Evolutionary conservation across 2,113 vertebrate species (phyloP), one percentile per base, ranked within the genome.

Genomic region (Odontesthes bonariensis): DNA sequence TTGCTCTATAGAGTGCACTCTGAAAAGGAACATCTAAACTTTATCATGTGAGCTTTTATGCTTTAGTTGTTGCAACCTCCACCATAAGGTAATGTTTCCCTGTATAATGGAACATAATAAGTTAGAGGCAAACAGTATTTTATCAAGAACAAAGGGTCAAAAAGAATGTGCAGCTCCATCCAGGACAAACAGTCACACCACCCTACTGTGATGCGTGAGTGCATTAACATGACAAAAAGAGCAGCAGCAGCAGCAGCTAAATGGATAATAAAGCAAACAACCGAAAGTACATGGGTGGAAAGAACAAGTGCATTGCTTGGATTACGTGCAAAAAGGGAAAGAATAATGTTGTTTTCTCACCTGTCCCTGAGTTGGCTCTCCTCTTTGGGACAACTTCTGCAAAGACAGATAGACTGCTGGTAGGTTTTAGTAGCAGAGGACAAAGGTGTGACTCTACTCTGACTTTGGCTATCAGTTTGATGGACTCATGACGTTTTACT

Each of bases 341-440:
- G 19, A 19, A 10, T 17, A 1, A 23, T 10, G 13, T 0, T n/a
- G 16, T 38, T 56, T 12, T 76, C 89, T 89, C 75, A 95, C 94
- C 93, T 87, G 62, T 83, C 1, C 71, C 84, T 1, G 94, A 93
- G 79, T 83, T 89, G 58, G 88, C 78, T 82, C 89, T 91, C 74
- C 89, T 93, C 88, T 94, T 95, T 64, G 91, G 93, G 58, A 78
- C 58, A 75, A 92, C 86, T 72, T 87, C 94, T 95, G 91, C 56
- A 68, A 76, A 65, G 46, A 88, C 51, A 76, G 46, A 79, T 66
- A 57, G 79, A 72, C 59, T 1, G 53, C 69, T 89, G 83, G 81
- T 83, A 53, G 84, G 63, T 65, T 86, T 73, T 46, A 74, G 35
- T 35, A 8, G 16, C 38, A 32, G 9, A 66, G n/a, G 23, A n/a